phyloP scores from a whole-genome alignment of 2,113 vertebrate genomes.

The Pavo muticus region DNA sequence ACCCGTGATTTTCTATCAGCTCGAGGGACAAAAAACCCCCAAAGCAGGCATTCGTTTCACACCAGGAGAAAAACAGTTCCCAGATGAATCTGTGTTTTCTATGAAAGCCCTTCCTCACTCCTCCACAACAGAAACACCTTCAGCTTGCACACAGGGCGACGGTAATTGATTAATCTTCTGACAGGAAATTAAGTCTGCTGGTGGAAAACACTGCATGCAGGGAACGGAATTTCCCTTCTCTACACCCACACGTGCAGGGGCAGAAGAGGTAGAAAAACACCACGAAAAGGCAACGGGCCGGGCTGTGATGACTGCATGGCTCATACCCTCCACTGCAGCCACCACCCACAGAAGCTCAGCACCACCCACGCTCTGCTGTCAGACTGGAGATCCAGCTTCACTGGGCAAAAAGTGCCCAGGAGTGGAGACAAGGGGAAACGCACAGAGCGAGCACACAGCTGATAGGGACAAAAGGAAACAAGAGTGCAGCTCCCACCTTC shows the following conservation, averaged over 20 bases:
- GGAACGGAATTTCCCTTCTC: neutral
- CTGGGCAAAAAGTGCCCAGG: fast-evolving
- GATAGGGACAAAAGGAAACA: neutral
- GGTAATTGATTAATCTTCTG: neutral
- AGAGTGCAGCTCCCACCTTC: slow-evolving; percentile 81
- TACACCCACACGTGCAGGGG: fast-evolving
- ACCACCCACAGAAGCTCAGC: neutral
- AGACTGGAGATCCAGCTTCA: fast-evolving
- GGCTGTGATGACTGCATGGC: fast-evolving
- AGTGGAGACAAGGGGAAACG: fast-evolving
- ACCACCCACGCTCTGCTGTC: fast-evolving
- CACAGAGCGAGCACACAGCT: fast-evolving
- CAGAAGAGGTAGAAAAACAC: fast-evolving
- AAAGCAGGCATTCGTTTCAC: neutral
- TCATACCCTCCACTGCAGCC: fast-evolving
- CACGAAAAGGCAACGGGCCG: neutral
- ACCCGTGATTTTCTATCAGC: neutral
- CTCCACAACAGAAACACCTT: neutral
- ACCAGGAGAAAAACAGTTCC: neutral
- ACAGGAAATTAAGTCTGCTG: neutral
- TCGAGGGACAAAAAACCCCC: neutral
- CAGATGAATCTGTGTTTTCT: neutral
- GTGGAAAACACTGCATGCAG: neutral
- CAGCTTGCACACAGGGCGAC: fast-evolving
- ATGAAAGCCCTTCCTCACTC: neutral